Evolutionary conservation across 1,140 invertebrate species (phyloP), one percentile per base, ranked within the genome.

Genomic region (Cotesia glomerata): DNA sequence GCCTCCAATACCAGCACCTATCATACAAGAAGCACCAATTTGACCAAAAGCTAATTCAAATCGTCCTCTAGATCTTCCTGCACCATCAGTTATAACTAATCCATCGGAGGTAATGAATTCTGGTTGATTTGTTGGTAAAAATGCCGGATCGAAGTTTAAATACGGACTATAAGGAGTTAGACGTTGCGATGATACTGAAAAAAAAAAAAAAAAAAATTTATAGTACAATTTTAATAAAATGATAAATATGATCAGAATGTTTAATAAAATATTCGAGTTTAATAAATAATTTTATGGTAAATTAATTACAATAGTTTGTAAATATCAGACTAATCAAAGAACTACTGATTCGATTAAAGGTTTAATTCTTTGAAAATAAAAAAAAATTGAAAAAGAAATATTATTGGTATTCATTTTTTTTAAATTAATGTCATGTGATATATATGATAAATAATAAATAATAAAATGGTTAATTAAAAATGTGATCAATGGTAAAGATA

Each of bases 51-150:
- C 95, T 67, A 97, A 86, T 87, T 97, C 95, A 83, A 96, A 95
- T 65, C 95, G 86, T 32, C 94, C 95, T 84, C 95, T 85, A 75
- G 94, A 92, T 79, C 93, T 92, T 35, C 88, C 89, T n/a, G 91
- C 91, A 64, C 94, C 95, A 86, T 98, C 96, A 39, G 95, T 93
- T 79, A 97, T 96, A 79, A 98, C 95, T 80, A 95, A 98, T 88
- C 98, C 95, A 63, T 96, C 2, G 39, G 95, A 93, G 79, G 97
- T 96, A 79, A 98, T 95, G 80, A 95, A 98, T 88, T 98, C 95
- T 65, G 96, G 95, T 79, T 96, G 94, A 80, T 90, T 90, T 79
- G 91, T 90, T 56, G 92, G 91, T 73, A 97, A 89, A 83, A 94
- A 95, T 36, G 92, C 88, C 35, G 96, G 95, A 85, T 97, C 95